Conservation (phyloP, 2,888 invertebrate species). For the Thecophora atra region DNA sequence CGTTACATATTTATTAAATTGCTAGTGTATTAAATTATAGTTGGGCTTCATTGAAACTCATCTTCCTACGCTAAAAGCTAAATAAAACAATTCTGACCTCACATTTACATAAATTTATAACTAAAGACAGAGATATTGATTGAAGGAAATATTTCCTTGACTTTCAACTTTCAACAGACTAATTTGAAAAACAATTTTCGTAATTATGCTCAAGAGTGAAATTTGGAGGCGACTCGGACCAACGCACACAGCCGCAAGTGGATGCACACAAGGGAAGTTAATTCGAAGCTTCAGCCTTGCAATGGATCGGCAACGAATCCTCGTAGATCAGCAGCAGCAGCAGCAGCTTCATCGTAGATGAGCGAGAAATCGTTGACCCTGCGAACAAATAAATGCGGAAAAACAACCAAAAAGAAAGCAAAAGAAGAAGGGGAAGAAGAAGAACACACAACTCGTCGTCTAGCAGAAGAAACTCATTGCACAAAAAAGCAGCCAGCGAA, state of each 20-base stretch:
- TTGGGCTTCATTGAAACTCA: too few relatives aligned
- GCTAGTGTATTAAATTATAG: too few relatives aligned
- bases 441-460: not conserved
- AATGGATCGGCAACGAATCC: too few relatives aligned
- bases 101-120: too few relatives aligned
- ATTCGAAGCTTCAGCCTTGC: not conserved
- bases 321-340: not conserved
- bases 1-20: too few relatives aligned
- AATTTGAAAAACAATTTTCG: constrained; percentile 62
- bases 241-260: not conserved
- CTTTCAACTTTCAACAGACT: too few relatives aligned
- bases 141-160: too few relatives aligned
- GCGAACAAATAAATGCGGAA: constrained; percentile 27
- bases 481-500: constrained; percentile 5
- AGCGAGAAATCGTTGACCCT: constrained; percentile 39
- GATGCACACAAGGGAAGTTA: not conserved
- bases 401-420: constrained; percentile 16
- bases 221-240: not conserved
- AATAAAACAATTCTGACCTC: too few relatives aligned
- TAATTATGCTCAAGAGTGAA: constrained; percentile 58
- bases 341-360: constrained; percentile 5
- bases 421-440: not conserved
- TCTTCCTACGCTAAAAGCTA: too few relatives aligned
- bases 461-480: constrained; percentile 9
- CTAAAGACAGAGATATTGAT: too few relatives aligned